These are phyloP conservation scores for Passerculus sandwichensis DNA, from an alignment of 2,797 vertebrate species.

Conservation along the genomic window DNA sequence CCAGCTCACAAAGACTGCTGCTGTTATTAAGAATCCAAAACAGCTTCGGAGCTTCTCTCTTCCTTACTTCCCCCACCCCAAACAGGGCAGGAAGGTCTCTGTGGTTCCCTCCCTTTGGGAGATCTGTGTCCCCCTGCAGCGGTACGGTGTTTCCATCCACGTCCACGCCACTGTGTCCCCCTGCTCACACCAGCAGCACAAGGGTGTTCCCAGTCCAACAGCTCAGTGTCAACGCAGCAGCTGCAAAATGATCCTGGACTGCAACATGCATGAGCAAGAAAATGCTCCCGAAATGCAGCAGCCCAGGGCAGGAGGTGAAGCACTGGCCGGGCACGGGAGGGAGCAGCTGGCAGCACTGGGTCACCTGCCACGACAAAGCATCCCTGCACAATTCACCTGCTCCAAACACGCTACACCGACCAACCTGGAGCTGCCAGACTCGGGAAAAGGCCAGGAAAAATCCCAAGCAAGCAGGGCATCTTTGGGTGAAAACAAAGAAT, in stretches of 20 bases:
- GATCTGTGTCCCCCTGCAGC: accelerated
- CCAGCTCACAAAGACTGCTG: neutral
- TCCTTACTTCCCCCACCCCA: neutral
- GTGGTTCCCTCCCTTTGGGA: neutral
- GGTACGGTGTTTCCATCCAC: neutral
- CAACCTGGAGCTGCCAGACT: neutral
- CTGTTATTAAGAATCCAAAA: neutral
- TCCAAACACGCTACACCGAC: neutral
- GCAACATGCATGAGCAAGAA: neutral
- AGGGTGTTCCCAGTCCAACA: neutral
- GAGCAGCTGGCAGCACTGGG: neutral
- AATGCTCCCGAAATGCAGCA: neutral
- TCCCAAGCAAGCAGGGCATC: neutral
- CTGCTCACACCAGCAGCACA: neutral
- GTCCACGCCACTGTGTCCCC: neutral
- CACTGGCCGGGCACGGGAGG: accelerated
- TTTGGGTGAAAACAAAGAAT: constrained; percentile 58
- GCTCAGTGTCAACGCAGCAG: neutral
- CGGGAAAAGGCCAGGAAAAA: neutral
- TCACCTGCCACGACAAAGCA: neutral
- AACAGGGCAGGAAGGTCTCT: neutral
- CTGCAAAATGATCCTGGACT: neutral
- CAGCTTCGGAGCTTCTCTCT: neutral
- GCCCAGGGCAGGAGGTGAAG: neutral
- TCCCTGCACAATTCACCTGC: neutral